phyloP scores from a whole-genome alignment of 2,113 vertebrate species.

The Ahaetulla prasina region DNA sequence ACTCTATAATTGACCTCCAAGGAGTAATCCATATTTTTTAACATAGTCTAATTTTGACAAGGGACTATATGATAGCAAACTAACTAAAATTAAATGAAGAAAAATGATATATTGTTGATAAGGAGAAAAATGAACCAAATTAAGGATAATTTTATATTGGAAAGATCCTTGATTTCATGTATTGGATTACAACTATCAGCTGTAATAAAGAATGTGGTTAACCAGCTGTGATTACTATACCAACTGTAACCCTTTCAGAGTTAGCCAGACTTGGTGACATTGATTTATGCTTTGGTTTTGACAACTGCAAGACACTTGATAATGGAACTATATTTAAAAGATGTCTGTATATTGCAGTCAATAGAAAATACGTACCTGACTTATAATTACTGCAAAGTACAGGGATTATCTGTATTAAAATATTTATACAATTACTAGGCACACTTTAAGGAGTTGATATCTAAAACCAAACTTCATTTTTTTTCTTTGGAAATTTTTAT shows the following conservation, averaged over 20 bases:
- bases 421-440: background rate
- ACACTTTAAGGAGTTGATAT: background rate
- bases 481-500: background rate
- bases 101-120: background rate
- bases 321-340: background rate
- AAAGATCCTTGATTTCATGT: background rate
- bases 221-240: background rate
- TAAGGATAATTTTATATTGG: background rate
- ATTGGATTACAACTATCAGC: background rate
- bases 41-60: background rate
- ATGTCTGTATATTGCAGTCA: background rate
- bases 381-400: background rate
- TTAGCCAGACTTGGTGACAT: background rate
- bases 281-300: background rate
- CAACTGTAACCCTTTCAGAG: background rate
- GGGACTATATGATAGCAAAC: background rate
- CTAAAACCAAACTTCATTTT: background rate
- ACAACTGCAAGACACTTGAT: background rate
- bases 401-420: background rate
- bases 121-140: background rate
- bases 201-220: background rate
- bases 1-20: background rate
- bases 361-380: background rate
- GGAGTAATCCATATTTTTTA: background rate
- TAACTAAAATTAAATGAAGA: background rate